Percentiles rank a stretch among this genome's conserved stretches.
These are phyloP conservation scores for Penelope pileata DNA, from an alignment of 2,113 vertebrate species.

Conservation along the genomic window DNA sequence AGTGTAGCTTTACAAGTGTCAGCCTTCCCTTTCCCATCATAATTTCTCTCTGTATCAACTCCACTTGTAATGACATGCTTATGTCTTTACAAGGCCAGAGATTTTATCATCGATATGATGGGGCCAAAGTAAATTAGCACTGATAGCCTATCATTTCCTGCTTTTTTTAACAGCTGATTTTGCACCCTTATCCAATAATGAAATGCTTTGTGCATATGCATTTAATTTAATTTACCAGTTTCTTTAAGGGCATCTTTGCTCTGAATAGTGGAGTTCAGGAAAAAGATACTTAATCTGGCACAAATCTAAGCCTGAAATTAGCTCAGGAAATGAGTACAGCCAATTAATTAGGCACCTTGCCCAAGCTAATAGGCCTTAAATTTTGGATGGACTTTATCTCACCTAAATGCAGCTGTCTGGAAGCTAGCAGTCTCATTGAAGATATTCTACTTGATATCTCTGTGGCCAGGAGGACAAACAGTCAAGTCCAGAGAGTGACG, in stretches of 20 bases:
- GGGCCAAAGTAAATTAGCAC: neutral
- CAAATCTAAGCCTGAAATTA: neutral
- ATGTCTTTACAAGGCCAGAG: neutral
- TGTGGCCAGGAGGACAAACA: neutral
- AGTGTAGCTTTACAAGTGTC: neutral
- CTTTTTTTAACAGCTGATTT: neutral
- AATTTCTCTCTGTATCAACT: neutral
- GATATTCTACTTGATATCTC: neutral
- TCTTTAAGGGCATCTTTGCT: neutral
- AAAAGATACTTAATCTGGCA: neutral
- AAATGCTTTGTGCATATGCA: neutral
- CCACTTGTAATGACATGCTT: neutral
- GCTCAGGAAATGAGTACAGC: neutral
- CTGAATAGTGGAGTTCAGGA: neutral
- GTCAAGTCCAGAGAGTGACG: neutral
- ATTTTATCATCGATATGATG: neutral
- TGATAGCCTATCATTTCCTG: neutral
- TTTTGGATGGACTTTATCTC: neutral
- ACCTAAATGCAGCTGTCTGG: neutral
- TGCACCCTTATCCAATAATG: neutral
- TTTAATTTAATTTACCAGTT: neutral
- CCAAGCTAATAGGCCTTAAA: neutral
- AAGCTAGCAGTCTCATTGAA: neutral
- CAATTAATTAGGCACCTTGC: conserved; percentile 20
- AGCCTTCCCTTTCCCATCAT: neutral